Evolutionary conservation across 2,888 invertebrate genomes (phyloP).

Genomic region (Trachelus troglodyta): DNA sequence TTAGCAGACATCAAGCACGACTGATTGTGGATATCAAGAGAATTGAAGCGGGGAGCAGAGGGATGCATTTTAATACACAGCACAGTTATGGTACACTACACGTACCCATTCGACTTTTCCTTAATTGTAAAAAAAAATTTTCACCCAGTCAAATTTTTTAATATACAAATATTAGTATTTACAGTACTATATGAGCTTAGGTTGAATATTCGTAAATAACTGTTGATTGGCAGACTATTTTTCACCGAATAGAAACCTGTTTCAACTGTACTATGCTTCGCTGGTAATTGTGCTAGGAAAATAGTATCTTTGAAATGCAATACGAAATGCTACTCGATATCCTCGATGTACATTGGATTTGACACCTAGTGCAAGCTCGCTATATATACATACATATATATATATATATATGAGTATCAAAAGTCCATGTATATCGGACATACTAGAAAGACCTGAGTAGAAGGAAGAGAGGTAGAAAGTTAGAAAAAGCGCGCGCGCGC

Average conservation of each 20-base stretch:
- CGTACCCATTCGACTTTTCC: background rate
- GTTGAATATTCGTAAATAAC: background rate
- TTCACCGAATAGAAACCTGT: background rate
- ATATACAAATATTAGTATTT: background rate
- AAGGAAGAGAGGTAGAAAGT: background rate
- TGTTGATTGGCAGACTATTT: background rate
- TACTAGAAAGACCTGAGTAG: background rate
- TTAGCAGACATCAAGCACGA: background rate
- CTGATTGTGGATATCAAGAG: background rate
- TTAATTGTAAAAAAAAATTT: background rate
- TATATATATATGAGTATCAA: background rate
- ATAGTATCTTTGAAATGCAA: background rate
- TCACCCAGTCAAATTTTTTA: background rate
- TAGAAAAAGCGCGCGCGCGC: slow-evolving; percentile 7
- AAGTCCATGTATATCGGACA: background rate
- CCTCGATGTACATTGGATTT: background rate
- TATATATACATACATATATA: background rate
- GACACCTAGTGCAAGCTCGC: background rate
- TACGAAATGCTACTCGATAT: background rate
- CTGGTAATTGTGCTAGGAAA: background rate
- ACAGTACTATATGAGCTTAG: background rate
- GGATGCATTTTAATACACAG: background rate
- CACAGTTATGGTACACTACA: slow-evolving; percentile 13
- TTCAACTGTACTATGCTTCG: background rate
- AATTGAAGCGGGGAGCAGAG: slow-evolving; percentile 5